Evolutionary conservation across 2,113 vertebrate species (phyloP).

Genomic region (Megaceryle torquata): DNA sequence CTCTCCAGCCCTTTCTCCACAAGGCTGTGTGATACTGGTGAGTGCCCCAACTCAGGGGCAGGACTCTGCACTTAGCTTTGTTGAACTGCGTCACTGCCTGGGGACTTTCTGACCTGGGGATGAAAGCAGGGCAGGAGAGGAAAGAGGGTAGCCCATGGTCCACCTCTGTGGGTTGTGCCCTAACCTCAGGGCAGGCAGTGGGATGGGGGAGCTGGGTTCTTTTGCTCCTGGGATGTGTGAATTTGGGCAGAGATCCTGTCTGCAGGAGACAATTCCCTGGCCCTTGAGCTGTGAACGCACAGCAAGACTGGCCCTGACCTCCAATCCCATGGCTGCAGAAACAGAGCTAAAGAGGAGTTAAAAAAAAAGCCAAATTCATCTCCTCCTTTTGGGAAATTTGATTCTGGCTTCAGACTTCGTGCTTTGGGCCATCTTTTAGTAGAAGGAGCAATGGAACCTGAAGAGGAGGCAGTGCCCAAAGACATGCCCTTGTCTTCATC

Average conservation of each 20-base stretch:
- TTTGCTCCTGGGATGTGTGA: neutral
- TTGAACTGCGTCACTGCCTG: neutral
- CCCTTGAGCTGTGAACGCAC: neutral
- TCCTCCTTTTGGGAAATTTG: neutral
- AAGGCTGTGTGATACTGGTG: neutral
- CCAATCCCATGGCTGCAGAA: neutral
- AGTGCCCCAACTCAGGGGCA: neutral
- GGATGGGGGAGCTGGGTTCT: neutral
- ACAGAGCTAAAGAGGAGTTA: neutral
- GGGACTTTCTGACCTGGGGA: neutral
- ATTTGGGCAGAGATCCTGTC: neutral
- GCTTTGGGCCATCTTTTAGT: neutral
- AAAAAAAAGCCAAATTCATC: neutral
- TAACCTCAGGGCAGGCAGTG: neutral
- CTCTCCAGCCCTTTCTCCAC: too few species aligned
- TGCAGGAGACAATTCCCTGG: neutral
- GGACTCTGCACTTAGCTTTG: neutral
- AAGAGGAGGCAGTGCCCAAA: neutral
- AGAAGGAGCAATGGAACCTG: neutral
- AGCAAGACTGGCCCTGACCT: neutral
- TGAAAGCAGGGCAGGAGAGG: neutral
- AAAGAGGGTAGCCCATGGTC: neutral
- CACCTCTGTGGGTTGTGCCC: neutral
- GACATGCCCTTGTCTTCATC: neutral
- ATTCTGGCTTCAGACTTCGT: neutral